A percentile compares a stretch with the other conserved stretches of the same genome.
phyloP scores from a whole-genome alignment of 2,888 invertebrate genomes.

The Atethmia centrago region DNA sequence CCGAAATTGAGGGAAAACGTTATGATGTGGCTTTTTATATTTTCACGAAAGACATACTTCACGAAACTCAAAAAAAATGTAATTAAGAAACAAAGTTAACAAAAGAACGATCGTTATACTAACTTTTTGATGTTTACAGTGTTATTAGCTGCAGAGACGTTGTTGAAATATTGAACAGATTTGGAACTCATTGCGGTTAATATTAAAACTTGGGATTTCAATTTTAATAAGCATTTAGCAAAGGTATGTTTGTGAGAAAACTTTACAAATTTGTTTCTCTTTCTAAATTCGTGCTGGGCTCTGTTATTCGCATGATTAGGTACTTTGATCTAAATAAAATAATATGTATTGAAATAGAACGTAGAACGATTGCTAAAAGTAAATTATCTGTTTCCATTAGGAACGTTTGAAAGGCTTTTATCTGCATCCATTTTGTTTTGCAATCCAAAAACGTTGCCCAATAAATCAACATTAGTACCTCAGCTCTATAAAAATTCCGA shows the following conservation, averaged over 20 bases:
- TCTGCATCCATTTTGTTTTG: conserved; percentile 23
- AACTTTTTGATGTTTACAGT: conserved; percentile 25
- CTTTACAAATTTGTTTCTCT: neutral
- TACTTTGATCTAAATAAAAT: neutral
- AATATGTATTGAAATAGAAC: neutral
- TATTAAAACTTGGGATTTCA: conserved; percentile 11
- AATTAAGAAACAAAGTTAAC: conserved; percentile 40
- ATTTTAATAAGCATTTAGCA: conserved; percentile 18
- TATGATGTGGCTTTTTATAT: neutral
- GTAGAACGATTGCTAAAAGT: neutral
- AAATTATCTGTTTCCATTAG: neutral
- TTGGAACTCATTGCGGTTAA: conserved; percentile 10
- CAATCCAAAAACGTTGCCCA: neutral
- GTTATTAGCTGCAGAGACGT: conserved; percentile 21
- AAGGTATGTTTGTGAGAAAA: conserved; percentile 1
- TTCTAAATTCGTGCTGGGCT: neutral
- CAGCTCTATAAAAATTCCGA: neutral
- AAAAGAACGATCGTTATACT: conserved; percentile 32
- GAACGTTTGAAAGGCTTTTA: conserved; percentile 22
- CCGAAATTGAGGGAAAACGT: neutral
- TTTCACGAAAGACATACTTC: neutral
- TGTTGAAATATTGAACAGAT: conserved; percentile 23
- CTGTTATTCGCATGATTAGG: neutral
- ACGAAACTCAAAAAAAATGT: conserved; percentile 24
- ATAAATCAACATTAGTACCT: conserved; percentile 15